Base-by-base conservation (phyloP, 2,113 vertebrate species). In the Rousettus leschenaultii region DNA sequence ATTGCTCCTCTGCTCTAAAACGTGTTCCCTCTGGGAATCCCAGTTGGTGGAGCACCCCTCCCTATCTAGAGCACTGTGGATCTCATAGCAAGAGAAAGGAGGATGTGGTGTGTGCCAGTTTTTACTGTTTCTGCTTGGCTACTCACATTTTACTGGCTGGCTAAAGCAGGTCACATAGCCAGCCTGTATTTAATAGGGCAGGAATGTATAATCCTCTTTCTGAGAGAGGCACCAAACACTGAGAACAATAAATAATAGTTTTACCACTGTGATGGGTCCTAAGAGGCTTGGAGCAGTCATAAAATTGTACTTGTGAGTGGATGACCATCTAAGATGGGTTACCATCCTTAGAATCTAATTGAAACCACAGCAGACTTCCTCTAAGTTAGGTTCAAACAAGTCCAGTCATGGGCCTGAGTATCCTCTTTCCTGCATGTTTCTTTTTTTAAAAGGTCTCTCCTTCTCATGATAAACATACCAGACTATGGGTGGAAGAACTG, bases 391-490 rank as follows among this genome's bases (percentile, higher is more conserved):
- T 40, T 48, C 75, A 35, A 45, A 33, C 26, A 26, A 35, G 19
- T 92, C 63, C 15, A 57, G 30, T 63, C 78, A 28, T 28, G 48
- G 66, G 43, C 43, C 65, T 82, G 30, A 48, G 40, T 82, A 35
- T 70, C 51, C 55, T 90, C 40, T 84, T 97, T 51, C n/a, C 40
- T 89, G 80, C 28, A 7, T 95, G 51, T 91, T 77, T 45, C 33
- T 83, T 74, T 77, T 90, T 91, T 59, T 6, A 66, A 97, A 88
- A 94, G 68, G 28, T 83, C 35, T 86, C 22, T 77, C 78, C 51
- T 89, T 75, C 74, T 73, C 83, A 79, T 86, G 73, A 61, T 74
- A 48, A 95, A 63, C 84, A 95, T 92, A 91, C 65, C 77, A 95
- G 66, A 66, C 70, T 74, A 4, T 33, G 35, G 92, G 30, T 40